These are phyloP conservation scores for Leptinotarsa haldemani DNA, from an alignment of 2,888 invertebrate genomes.

Conservation along the genomic window DNA sequence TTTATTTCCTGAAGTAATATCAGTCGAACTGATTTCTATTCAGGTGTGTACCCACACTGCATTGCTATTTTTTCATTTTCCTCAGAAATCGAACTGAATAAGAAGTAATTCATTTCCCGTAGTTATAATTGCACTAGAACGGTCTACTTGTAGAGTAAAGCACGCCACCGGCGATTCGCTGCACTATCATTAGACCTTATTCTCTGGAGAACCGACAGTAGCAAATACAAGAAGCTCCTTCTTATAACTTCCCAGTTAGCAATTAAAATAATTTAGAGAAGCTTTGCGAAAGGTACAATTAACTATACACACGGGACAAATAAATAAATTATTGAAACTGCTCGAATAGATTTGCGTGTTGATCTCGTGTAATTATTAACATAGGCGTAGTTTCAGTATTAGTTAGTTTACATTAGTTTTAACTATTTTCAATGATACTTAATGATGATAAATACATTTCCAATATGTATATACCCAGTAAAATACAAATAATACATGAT, in stretches of 20 bases:
- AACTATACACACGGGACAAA: conserved; percentile 46
- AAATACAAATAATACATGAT: too few relatives aligned
- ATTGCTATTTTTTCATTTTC: neutral
- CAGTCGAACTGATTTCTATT: neutral
- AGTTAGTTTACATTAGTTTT: too few relatives aligned
- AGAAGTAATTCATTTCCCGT: conserved; percentile 12
- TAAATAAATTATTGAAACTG: conserved; percentile 53
- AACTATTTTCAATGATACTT: too few relatives aligned
- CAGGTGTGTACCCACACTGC: neutral
- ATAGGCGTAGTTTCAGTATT: neutral
- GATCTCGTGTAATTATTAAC: conserved; percentile 15
- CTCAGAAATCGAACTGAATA: conserved; percentile 4
- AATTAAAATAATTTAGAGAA: conserved; percentile 45
- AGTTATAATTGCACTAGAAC: conserved; percentile 13
- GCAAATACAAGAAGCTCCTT: conserved; percentile 26
- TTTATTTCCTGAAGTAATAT: too few relatives aligned
- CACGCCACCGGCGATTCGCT: conserved; percentile 15
- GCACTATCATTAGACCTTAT: conserved; percentile 15
- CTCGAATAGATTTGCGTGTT: conserved; percentile 56
- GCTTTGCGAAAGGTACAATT: conserved; percentile 27
- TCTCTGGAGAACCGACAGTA: conserved; percentile 17
- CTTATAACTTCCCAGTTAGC: conserved; percentile 22
- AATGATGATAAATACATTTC: too few relatives aligned
- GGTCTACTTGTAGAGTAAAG: conserved; percentile 15
- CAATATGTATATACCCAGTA: too few relatives aligned